Conservation (phyloP, 2,113 vertebrate species). For the Pungitius pungitius region DNA sequence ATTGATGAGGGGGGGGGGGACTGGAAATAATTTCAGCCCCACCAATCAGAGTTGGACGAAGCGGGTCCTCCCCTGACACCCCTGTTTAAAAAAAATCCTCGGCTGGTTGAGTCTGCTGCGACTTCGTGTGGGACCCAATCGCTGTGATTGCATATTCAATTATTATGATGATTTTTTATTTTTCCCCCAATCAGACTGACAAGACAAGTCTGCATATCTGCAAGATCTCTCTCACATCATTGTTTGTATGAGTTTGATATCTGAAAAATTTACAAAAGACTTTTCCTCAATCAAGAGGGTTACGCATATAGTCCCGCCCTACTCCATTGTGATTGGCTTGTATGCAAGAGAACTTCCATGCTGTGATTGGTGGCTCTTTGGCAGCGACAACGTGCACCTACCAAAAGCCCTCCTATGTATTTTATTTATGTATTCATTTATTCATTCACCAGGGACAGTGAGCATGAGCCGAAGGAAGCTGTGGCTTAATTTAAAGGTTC, state of each 20-base stretch:
- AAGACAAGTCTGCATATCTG: slow-evolving; percentile 44
- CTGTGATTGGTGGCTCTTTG: no score
- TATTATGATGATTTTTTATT: slow-evolving; percentile 24
- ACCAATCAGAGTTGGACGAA: slow-evolving; percentile 69
- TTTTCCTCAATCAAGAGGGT: background rate
- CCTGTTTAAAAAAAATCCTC: slow-evolving; percentile 41
- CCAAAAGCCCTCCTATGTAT: no score
- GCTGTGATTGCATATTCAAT: slow-evolving; percentile 43
- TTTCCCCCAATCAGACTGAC: slow-evolving; percentile 6
- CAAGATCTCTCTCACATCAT: slow-evolving; percentile 17
- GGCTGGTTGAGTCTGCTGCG: slow-evolving; percentile 39
- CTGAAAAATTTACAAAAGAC: background rate
- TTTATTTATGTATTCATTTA: no score
- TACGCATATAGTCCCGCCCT: no score
- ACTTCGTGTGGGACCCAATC: slow-evolving; percentile 28
- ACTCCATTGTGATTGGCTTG: no score
- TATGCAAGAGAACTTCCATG: no score
- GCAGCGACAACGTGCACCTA: no score
- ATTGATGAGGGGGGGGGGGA: slow-evolving; percentile 71
- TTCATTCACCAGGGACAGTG: no score
- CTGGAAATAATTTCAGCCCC: slow-evolving; percentile 71
- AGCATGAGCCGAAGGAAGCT: no score
- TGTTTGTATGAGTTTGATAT: slow-evolving; percentile 7
- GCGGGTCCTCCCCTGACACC: slow-evolving; percentile 62
- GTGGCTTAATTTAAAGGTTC: no score